A percentile compares a stretch with the other conserved stretches of the same genome.
Conservation (phyloP, 2,113 vertebrate genomes). For the Puffinus mauretanicus region DNA sequence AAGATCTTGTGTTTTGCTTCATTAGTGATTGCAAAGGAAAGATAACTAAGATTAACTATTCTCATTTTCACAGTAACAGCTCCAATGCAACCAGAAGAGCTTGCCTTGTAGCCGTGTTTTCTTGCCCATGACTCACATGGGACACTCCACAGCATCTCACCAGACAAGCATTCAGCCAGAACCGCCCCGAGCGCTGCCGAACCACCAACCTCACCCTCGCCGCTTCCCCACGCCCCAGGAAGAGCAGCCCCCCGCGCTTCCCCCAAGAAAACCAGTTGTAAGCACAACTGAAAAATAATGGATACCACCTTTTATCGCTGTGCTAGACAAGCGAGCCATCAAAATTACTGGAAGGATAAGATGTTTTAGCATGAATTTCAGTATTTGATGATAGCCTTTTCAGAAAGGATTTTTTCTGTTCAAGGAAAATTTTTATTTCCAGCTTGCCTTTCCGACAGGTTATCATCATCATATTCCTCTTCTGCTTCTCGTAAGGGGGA, state of each 20-base stretch:
- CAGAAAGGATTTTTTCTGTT: neutral
- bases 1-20: neutral
- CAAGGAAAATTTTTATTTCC: constrained; percentile 14
- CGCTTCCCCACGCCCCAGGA: neutral
- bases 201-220: neutral
- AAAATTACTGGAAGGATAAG: neutral
- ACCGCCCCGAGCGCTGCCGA: neutral
- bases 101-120: neutral
- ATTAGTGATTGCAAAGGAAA: neutral
- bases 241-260: neutral
- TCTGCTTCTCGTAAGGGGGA: neutral
- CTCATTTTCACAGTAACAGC: neutral
- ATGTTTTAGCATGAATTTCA: neutral
- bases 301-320: constrained; percentile 14
- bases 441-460: neutral
- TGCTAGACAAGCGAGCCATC: neutral
- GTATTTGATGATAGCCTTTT: neutral
- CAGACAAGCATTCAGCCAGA: neutral
- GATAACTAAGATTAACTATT: neutral
- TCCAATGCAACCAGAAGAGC: neutral
- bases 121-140: constrained; percentile 41
- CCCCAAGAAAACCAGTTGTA: neutral
- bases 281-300: neutral
- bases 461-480: neutral
- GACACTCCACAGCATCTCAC: constrained; percentile 23